Percentiles rank a stretch among this genome's conserved stretches.
phyloP scores from a whole-genome alignment of 1,140 invertebrate genomes.

The Pseudomyrmex flavicornis region DNA sequence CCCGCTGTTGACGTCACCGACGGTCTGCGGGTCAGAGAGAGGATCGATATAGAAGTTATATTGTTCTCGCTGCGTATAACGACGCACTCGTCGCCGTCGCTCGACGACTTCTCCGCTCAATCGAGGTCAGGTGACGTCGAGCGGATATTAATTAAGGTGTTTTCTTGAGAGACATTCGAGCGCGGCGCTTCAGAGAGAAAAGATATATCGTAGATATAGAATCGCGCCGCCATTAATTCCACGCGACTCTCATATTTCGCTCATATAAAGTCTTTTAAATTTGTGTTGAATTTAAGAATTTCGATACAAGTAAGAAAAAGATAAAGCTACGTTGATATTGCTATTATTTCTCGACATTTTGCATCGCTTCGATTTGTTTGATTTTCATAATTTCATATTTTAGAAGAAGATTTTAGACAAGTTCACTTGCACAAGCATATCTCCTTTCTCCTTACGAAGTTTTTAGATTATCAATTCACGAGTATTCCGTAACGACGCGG shows the following conservation, averaged over 20 bases:
- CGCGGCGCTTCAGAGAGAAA: background rate
- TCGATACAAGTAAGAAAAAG: no score
- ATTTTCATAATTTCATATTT: background rate
- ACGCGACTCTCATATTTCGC: background rate
- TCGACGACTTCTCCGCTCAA: background rate
- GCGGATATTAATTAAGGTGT: constrained; percentile 43
- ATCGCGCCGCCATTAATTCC: background rate
- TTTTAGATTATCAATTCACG: constrained; percentile 20
- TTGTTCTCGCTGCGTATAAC: constrained; percentile 41
- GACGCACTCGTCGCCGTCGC: background rate
- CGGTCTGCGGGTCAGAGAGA: constrained; percentile 74
- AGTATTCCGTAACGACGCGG: background rate
- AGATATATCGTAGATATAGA: no score
- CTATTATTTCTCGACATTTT: no score
- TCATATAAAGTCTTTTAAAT: background rate
- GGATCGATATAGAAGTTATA: constrained; percentile 51
- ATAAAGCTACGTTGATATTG: no score
- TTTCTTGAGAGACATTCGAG: constrained; percentile 16
- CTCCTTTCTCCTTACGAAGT: background rate
- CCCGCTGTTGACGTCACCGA: constrained; percentile 83
- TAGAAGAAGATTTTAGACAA: background rate
- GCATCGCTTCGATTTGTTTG: no score
- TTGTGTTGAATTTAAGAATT: background rate
- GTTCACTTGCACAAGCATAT: background rate
- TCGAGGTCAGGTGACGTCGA: constrained; percentile 33